A percentile compares a stretch with the other conserved stretches of the same genome.
phyloP scores from a whole-genome alignment of 30 jellyfish, hydroid and myxozoan genomes.

The Cassiopea andromeda region DNA sequence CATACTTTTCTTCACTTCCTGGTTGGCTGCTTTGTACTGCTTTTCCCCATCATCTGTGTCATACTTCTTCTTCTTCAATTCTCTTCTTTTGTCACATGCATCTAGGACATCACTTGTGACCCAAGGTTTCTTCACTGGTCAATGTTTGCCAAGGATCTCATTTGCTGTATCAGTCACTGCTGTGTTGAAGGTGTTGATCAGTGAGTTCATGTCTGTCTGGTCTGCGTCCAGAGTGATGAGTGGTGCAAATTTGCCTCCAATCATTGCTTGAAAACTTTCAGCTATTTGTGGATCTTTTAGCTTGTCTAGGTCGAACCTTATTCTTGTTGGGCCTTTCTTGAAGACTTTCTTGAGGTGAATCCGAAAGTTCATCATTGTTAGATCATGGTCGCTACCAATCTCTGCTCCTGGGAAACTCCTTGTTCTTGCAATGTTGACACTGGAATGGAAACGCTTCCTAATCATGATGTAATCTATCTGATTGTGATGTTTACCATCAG shows the following conservation, averaged over 20 bases:
- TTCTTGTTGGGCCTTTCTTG: no score
- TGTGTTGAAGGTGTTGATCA: not conserved
- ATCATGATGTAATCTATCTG: no score
- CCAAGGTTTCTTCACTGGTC: not conserved
- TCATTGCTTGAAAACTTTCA: not conserved
- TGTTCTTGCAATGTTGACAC: no score
- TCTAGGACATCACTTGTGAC: not conserved
- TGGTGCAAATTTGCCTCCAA: not conserved
- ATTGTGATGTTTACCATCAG: no score
- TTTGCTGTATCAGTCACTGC: not conserved
- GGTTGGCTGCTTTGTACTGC: not conserved
- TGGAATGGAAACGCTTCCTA: no score
- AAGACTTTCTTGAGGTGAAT: no score
- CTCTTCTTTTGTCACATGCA: not conserved
- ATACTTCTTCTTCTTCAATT: not conserved
- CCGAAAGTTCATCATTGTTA: no score
- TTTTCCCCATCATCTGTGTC: not conserved
- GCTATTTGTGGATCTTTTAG: not conserved
- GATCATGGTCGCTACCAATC: no score
- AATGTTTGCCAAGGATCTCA: not conserved
- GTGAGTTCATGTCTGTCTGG: not conserved
- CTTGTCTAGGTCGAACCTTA: not conserved
- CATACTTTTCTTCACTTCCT: not conserved
- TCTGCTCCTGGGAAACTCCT: no score
- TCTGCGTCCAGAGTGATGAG: not conserved